Evolutionary conservation across 2,888 invertebrate genomes (phyloP).

Genomic region (Aporophyla nigra): DNA sequence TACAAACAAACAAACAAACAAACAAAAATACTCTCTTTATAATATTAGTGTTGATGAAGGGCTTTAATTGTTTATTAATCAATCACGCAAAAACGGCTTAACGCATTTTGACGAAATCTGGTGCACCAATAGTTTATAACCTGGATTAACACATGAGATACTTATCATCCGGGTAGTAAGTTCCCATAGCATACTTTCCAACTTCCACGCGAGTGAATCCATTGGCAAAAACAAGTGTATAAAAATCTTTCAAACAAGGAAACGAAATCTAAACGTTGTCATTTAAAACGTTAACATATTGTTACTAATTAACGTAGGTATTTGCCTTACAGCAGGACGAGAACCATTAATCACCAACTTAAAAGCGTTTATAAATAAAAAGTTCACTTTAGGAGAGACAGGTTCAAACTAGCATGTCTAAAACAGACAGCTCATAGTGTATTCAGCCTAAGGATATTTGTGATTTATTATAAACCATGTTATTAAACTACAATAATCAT

Average conservation of each 20-base stretch:
- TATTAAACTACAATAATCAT: conserved; percentile 42
- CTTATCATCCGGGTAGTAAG: no score
- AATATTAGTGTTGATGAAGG: no score
- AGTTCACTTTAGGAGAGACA: conserved; percentile 53
- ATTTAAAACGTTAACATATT: conserved; percentile 58
- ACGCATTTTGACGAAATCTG: no score
- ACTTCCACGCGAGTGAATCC: no score
- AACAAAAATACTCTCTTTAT: no score
- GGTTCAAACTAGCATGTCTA: conserved; percentile 46
- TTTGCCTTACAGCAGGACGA: conserved; percentile 63
- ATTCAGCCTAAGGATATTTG: conserved; percentile 48
- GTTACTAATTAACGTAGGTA: conserved; percentile 70
- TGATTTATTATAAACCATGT: conserved; percentile 52
- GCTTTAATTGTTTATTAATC: no score
- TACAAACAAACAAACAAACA: no score
- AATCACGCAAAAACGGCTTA: no score
- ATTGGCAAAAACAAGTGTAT: no score
- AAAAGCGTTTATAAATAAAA: conserved; percentile 66
- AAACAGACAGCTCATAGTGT: conserved; percentile 34
- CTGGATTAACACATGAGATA: no score
- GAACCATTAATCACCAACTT: conserved; percentile 67
- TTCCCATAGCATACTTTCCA: no score
- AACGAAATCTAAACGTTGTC: conserved; percentile 47
- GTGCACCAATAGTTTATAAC: no score
- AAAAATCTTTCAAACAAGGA: conserved; percentile 43